Base-by-base conservation (phyloP, 2,797 vertebrate species). In the Staurois parvus region DNA sequence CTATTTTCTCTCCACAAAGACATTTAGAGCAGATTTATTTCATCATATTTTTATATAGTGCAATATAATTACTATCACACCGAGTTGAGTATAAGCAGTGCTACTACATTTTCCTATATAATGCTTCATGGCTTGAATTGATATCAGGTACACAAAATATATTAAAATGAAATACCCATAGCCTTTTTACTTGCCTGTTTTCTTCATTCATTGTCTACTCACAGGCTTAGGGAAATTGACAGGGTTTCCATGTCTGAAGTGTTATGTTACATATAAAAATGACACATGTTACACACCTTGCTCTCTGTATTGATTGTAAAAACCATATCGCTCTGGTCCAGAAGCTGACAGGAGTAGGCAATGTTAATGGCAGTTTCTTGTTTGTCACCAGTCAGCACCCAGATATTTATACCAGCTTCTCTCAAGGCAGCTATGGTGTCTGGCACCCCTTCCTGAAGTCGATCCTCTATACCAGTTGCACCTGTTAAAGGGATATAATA, bases 361-460 rank as follows among this genome's bases (percentile, higher is more conserved):
- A 99, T 96, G 89, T 98, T 99, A 91, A 99, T 91, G 0, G 98
- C 98, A 76, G 98, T 99, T 94, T 99, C 98, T 21, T 96, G 93
- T 89, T 99, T 99, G 92, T 99, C 98, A 84, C 97, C 98, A 3
- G 98, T 99, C 91, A 99, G 88, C 88, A 99, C 96, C 98, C 97
- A 99, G 88, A 98, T 92, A 90, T 96, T 94, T 86, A 99, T 97
- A 45, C 97, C 97, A 64, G 97, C 97, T 87, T 97, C 96, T 86
- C 93, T 91, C 87, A 99, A 95, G 1, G 97, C 95, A 11, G 92
- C 67, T 0, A 99, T 94, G 32, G 97, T 97, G 87, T 98, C 97
- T 77, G 97, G 96, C 75, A 99, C 97, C 0, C 91, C 96, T 3
- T 98, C 97, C 85, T 99, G 98, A 75, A 99, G 96, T 75, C 96